phyloP scores from a whole-genome alignment of 2,888 invertebrate genomes.

The Dynastes hyllus region DNA sequence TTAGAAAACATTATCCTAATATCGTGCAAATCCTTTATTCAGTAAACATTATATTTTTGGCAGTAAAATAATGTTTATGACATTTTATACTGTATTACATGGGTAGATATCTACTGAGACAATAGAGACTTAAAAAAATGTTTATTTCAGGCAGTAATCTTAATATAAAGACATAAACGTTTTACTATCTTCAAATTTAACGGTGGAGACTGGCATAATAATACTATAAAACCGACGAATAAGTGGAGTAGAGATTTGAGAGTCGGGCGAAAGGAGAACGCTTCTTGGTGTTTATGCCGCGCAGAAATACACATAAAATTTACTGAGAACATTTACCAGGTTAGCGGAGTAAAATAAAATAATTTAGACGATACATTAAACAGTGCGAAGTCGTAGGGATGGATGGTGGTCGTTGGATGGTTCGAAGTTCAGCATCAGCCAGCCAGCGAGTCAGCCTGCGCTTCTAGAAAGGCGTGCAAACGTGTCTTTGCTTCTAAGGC shows the following conservation, averaged over 20 bases:
- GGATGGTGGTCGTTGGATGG: slow-evolving; percentile 17
- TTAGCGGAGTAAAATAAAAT: slow-evolving; percentile 44
- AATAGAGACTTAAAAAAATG: background rate
- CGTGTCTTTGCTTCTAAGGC: slow-evolving; percentile 11
- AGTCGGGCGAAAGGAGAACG: background rate
- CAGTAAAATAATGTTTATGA: background rate
- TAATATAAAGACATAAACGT: slow-evolving; percentile 40
- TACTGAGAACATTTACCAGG: slow-evolving; percentile 37
- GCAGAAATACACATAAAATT: slow-evolving; percentile 44
- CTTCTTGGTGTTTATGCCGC: slow-evolving; percentile 27
- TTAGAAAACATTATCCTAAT: too few species aligned
- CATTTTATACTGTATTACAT: background rate
- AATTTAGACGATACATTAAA: slow-evolving; percentile 46
- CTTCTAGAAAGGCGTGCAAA: background rate
- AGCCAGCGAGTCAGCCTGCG: background rate
- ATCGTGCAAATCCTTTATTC: too few species aligned
- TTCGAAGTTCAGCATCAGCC: slow-evolving; percentile 6
- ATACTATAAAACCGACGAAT: slow-evolving; percentile 41
- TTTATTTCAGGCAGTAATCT: slow-evolving; percentile 29
- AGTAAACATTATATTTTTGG: too few species aligned
- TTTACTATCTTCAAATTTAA: slow-evolving; percentile 47
- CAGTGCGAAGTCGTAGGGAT: slow-evolving; percentile 42
- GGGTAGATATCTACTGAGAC: background rate
- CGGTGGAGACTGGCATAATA: slow-evolving; percentile 33
- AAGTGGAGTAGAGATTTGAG: slow-evolving; percentile 32